A percentile compares a stretch with the other conserved stretches of the same genome.
Evolutionary conservation across 2,888 invertebrate genomes (phyloP).

Genomic region (Cephus rjabovi): DNA sequence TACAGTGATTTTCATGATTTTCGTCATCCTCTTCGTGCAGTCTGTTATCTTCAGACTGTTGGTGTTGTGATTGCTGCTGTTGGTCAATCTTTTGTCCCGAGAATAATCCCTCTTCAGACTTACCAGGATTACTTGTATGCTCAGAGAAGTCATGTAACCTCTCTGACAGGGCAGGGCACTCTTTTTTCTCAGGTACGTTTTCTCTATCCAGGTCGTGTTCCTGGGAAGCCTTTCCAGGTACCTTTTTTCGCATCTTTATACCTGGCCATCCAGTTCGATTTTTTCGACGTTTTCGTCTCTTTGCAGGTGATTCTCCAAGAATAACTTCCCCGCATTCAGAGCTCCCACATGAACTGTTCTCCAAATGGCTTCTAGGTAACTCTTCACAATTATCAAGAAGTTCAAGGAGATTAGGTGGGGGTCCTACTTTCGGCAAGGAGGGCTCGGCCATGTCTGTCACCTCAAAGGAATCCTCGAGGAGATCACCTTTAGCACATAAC

Average conservation of each 20-base stretch:
- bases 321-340: constrained; percentile 60
- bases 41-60: neutral
- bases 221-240: constrained; percentile 38
- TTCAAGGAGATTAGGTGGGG: constrained; percentile 58
- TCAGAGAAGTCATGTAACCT: constrained; percentile 14
- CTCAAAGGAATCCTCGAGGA: constrained; percentile 69
- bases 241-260: constrained; percentile 55
- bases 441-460: constrained; percentile 57
- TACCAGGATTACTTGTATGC: neutral
- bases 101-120: constrained; percentile 1
- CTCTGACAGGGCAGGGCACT: constrained; percentile 14
- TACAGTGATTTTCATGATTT: constrained; percentile 17
- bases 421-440: constrained; percentile 45
- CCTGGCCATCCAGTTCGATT: constrained; percentile 87
- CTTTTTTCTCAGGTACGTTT: constrained; percentile 58
- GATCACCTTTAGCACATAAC: constrained; percentile 65
- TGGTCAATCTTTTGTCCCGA: constrained; percentile 55
- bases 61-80: constrained; percentile 51
- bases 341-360: constrained; percentile 61
- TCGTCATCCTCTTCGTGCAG: constrained; percentile 54
- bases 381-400: constrained; percentile 59
- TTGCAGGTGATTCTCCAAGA: constrained; percentile 55
- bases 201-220: constrained; percentile 33
- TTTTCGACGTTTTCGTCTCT: constrained; percentile 75
- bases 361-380: constrained; percentile 47